A percentile compares a stretch with the other conserved stretches of the same genome.
These are phyloP conservation scores for Tipula helvola DNA, from an alignment of 2,888 invertebrate genomes.

Conservation along the genomic window DNA sequence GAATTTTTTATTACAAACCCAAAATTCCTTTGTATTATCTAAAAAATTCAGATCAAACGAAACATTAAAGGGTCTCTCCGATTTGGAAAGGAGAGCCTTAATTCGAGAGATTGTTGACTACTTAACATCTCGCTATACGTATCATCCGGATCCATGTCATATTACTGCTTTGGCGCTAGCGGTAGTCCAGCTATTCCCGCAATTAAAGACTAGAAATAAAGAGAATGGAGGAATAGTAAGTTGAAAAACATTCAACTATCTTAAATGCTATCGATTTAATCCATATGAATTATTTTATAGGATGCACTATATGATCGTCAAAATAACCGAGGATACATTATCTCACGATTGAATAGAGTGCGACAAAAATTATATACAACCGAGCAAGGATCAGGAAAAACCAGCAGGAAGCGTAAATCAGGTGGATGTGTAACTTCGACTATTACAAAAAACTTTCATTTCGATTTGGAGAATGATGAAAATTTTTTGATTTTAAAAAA, in stretches of 20 bases:
- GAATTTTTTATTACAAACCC: background rate
- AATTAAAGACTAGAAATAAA: background rate
- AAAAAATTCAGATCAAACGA: background rate
- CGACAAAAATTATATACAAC: background rate
- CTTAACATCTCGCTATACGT: background rate
- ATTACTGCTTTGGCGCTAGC: background rate
- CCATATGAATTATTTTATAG: background rate
- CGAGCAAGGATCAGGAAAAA: background rate
- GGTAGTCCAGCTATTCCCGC: background rate
- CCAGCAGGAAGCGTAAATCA: background rate
- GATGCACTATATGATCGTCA: background rate
- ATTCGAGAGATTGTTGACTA: background rate
- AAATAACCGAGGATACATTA: background rate
- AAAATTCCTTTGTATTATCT: background rate
- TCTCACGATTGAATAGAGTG: background rate
- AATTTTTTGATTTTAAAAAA: no score
- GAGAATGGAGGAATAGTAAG: background rate
- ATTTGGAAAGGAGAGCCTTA: background rate
- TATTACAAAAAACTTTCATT: no score
- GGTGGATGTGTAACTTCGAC: no score
- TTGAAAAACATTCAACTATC: background rate
- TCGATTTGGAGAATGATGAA: no score
- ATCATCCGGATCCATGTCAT: background rate
- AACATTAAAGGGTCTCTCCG: background rate
- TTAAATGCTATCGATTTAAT: background rate